Base-by-base conservation (phyloP, 2,888 invertebrate genomes). In the Rhaphigaster nebulosa region DNA sequence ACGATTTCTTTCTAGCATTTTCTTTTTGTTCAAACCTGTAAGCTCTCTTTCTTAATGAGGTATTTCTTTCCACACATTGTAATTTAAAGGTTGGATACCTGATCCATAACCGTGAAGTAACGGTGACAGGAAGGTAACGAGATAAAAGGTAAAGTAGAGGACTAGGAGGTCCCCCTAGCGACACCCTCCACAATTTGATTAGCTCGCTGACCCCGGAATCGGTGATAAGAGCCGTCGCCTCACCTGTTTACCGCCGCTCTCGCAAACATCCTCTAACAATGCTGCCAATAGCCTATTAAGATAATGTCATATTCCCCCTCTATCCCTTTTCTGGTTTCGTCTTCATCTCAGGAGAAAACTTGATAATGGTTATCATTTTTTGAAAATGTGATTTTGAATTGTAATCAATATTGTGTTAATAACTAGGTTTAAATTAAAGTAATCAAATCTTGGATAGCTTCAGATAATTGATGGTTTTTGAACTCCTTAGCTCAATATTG, bases 201-300 rank as follows among this genome's bases (percentile, higher is more conserved):
- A 41, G n/a, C 45, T 12, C 13, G 84, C 84, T 84, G 84, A 84
- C 84, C 84, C 84, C 84, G 84, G 84, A 84, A 84, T 84, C 84
- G 50, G 84, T 50, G 84, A 84, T 84, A 84, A 84, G 84, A 84
- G 84, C 45, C 84, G n/a, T 3, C 45, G 5, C 84, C 45, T 50
- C 80, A 45, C 84, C 84, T 84, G 84, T 84, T 84, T 84, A 84
- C 45, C 15, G 5, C 84, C 45, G 4, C 45, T 38, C 84, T 84
- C 45, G 45, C 84, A 84, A 84, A 84, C 84, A 84, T 84, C 84
- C 84, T 50, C 45, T 15, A 84, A 45, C 45, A n/a, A n/a, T 45
- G n/a, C 84, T 84, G 26, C 45, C 84, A 84, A 84, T 6, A 18
- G n/a, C 23, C 45, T 84, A 41, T 84, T 41, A 84, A 45, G 84